Conservation (phyloP, 2,113 vertebrate species). For the Trochalopteron elliotii region DNA sequence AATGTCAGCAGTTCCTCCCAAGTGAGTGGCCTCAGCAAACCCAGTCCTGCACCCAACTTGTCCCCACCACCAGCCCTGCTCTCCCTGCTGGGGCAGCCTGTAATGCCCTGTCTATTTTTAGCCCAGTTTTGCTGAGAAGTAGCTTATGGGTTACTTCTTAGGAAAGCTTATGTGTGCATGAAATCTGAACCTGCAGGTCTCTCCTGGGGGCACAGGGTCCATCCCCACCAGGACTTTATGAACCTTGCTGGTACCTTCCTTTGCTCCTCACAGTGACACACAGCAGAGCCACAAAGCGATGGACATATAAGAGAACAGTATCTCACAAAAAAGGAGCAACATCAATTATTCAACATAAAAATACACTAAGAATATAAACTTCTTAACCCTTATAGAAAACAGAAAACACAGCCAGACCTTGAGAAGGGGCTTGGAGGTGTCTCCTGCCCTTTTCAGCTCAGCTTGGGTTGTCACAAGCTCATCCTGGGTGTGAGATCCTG, state of each 20-base stretch:
- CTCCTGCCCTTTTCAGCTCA: not conserved
- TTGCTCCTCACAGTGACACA: not conserved
- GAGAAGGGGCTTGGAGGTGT: not conserved
- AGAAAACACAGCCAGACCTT: not conserved
- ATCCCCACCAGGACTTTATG: not conserved
- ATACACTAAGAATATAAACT: not conserved
- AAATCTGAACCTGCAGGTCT: not conserved
- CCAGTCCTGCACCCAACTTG: not conserved
- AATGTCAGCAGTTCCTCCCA: not conserved
- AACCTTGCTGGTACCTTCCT: not conserved
- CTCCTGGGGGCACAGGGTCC: not conserved
- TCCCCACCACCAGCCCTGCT: not conserved
- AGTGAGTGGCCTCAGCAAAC: not conserved
- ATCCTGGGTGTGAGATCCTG: not conserved
- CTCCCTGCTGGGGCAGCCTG: not conserved
- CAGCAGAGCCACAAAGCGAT: rapidly evolving
- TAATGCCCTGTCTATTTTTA: not conserved
- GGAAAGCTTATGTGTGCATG: not conserved
- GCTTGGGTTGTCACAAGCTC: not conserved
- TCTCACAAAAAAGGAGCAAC: not conserved
- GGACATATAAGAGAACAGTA: not conserved
- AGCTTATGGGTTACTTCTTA: constrained; percentile 2
- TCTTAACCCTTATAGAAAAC: not conserved
- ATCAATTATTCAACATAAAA: not conserved
- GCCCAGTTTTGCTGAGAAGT: constrained; percentile 16